Evolutionary conservation across 2,113 vertebrate genomes (phyloP).

Genomic region (Daphoenositta chrysoptera): DNA sequence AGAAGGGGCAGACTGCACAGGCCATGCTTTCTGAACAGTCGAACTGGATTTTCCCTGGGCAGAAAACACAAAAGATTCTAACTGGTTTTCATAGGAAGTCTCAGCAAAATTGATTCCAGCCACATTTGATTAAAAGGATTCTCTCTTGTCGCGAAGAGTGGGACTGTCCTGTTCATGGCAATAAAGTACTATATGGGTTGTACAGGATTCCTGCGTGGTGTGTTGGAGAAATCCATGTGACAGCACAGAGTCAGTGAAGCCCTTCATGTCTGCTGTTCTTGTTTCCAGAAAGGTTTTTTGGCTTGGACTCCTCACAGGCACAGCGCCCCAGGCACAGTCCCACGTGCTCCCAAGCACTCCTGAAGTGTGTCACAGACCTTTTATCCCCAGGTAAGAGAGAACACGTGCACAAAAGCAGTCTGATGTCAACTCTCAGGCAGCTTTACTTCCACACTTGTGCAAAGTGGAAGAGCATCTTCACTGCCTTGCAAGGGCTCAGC

Average conservation of each 20-base stretch:
- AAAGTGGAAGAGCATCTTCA: neutral
- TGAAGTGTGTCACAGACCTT: neutral
- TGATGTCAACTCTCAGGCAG: neutral
- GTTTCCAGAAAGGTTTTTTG: neutral
- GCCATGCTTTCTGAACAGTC: neutral
- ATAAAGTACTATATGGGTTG: neutral
- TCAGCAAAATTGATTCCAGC: neutral
- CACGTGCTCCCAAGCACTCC: neutral
- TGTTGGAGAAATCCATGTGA: neutral
- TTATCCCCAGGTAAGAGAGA: neutral
- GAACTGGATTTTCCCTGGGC: neutral
- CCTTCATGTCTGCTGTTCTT: neutral
- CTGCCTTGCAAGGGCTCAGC: rapidly evolving
- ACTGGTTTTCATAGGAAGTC: neutral
- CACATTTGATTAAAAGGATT: neutral
- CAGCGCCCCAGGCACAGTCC: rapidly evolving
- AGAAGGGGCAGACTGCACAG: neutral
- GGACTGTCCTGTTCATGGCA: neutral
- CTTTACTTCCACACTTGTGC: neutral
- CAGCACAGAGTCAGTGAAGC: neutral
- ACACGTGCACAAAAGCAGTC: neutral
- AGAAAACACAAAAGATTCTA: neutral
- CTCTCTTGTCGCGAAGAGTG: neutral
- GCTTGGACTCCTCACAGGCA: rapidly evolving
- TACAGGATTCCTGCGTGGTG: neutral